Conservation (phyloP, 2,113 vertebrate genomes). For the Pelecanoides urinatrix region DNA sequence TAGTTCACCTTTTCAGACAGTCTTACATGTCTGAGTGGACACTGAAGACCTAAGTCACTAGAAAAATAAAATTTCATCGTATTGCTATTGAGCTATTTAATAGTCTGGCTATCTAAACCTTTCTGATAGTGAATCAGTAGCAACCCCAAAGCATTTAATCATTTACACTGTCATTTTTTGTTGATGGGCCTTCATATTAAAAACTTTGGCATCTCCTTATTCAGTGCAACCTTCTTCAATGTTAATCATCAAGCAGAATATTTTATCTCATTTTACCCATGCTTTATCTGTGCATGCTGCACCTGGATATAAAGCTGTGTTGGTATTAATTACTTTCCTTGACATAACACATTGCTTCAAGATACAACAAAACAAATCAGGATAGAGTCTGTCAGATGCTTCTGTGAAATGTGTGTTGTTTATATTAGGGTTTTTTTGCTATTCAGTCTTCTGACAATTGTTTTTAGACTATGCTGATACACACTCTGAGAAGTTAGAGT, state of each 20-base stretch:
- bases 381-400: not conserved
- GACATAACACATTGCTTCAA: not conserved
- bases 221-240: not conserved
- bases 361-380: not conserved
- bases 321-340: not conserved
- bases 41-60: not conserved
- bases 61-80: not conserved
- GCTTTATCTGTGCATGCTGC: not conserved
- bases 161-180: not conserved
- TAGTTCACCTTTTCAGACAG: not conserved
- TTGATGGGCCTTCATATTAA: not conserved
- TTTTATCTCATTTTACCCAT: not conserved
- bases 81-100: not conserved
- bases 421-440: not conserved
- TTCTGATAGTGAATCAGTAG: not conserved
- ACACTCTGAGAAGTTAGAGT: not conserved
- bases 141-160: not conserved
- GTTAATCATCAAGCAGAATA: not conserved
- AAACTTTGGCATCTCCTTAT: not conserved
- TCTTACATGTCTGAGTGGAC: not conserved
- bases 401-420: not conserved
- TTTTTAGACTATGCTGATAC: not conserved
- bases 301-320: not conserved
- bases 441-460: not conserved
- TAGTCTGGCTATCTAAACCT: not conserved